Conservation (phyloP, 2,113 vertebrate species). For the Platichthys flesus region DNA sequence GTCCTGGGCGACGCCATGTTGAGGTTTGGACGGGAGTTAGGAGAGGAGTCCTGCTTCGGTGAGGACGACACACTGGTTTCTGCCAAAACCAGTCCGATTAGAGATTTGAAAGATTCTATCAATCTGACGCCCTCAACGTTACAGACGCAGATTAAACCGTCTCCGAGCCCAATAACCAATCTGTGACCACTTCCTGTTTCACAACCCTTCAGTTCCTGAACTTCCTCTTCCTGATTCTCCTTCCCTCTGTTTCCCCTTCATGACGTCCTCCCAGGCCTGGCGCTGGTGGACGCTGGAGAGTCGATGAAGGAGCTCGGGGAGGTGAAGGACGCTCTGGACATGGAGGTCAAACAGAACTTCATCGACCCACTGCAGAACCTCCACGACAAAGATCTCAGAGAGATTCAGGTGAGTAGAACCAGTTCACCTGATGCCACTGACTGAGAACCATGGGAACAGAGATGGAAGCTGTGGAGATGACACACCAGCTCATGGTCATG, state of each 20-base stretch:
- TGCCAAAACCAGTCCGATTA: not conserved
- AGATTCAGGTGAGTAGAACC: slow-evolving; percentile 90
- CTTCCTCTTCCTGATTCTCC: not conserved
- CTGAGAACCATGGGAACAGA: not conserved
- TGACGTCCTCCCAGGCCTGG: slow-evolving; percentile 80
- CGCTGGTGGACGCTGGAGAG: slow-evolving; percentile 91
- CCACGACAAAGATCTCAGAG: slow-evolving; percentile 96
- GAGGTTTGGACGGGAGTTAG: slow-evolving; percentile 92
- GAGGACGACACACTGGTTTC: slow-evolving; percentile 25
- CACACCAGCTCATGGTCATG: too few species aligned
- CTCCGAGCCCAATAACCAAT: not conserved
- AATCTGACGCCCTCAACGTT: too few species aligned
- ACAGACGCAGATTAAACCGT: too few species aligned
- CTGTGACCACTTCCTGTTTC: not conserved
- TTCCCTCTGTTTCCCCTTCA: not conserved
- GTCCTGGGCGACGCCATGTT: slow-evolving; percentile 94
- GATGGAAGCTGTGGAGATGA: not conserved
- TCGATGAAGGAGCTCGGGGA: slow-evolving; percentile 94
- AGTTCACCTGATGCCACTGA: not conserved
- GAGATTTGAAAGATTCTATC: too few species aligned
- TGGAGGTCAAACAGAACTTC: slow-evolving; percentile 99
- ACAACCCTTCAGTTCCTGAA: not conserved
- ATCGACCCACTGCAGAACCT: slow-evolving; percentile 98
- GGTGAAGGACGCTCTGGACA: slow-evolving; percentile 96
- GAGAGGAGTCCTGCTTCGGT: slow-evolving; percentile 97